phyloP scores from a whole-genome alignment of 2,113 vertebrate species.

The Baryphthengus martii region DNA sequence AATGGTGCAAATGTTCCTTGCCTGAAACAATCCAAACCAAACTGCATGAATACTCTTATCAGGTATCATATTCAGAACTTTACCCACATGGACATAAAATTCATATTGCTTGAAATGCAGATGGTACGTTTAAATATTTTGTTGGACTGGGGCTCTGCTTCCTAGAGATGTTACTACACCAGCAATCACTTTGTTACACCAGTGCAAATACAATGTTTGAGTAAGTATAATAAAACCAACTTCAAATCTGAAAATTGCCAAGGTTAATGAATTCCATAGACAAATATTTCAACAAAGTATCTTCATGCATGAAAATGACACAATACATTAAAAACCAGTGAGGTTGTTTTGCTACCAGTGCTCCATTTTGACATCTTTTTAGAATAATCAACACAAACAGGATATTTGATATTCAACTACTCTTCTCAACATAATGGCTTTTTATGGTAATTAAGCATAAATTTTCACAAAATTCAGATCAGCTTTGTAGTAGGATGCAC shows the following conservation, averaged over 20 bases:
- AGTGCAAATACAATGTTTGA: background rate
- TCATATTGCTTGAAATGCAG: background rate
- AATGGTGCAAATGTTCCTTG: background rate
- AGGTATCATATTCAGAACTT: background rate
- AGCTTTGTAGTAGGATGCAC: background rate
- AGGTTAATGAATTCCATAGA: background rate
- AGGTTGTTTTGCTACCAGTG: background rate
- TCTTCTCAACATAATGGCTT: background rate
- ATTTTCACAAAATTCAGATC: background rate
- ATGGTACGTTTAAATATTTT: background rate
- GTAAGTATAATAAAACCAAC: background rate
- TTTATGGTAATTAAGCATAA: background rate
- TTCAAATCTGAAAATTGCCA: background rate
- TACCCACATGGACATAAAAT: background rate
- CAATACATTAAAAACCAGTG: background rate
- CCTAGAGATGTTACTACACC: background rate
- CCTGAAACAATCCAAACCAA: background rate
- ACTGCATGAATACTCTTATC: background rate
- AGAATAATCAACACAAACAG: background rate
- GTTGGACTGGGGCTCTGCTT: background rate
- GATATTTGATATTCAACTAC: background rate
- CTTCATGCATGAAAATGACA: background rate
- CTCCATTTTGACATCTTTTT: background rate
- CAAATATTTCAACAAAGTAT: background rate
- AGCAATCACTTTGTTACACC: background rate